Conservation (phyloP, 2,797 vertebrate species). For the Heterohyrax brucei region DNA sequence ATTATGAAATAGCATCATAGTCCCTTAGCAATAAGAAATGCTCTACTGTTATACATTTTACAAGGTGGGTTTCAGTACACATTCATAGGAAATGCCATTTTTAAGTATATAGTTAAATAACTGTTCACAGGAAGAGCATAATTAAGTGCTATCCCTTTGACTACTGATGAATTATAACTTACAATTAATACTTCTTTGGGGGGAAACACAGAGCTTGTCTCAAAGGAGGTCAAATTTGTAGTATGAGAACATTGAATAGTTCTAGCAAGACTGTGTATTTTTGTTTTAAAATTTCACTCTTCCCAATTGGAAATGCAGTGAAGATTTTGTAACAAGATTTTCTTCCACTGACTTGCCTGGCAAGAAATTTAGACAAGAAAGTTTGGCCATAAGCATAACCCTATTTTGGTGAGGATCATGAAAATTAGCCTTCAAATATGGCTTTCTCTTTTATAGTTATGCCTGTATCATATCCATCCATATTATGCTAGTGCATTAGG, state of each 20-base stretch:
- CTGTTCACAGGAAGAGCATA: conserved; percentile 80
- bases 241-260: conserved; percentile 80
- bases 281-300: conserved; percentile 78
- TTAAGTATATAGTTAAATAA: conserved; percentile 81
- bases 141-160: conserved; percentile 77
- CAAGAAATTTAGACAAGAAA: conserved; percentile 67
- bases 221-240: conserved; percentile 81
- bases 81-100: conserved; percentile 82
- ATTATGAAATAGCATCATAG: conserved; percentile 70
- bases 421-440: conserved; percentile 61
- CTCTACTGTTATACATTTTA: conserved; percentile 78
- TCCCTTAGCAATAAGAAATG: conserved; percentile 80
- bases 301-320: conserved; percentile 80
- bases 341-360: conserved; percentile 73
- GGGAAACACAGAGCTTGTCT: conserved; percentile 74
- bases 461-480: background rate
- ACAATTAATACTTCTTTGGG: conserved; percentile 83
- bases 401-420: conserved; percentile 40
- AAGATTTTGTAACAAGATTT: conserved; percentile 68
- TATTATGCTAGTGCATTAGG: conserved; percentile 11
- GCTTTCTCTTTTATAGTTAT: conserved; percentile 50
- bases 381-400: conserved; percentile 14
- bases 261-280: conserved; percentile 64
- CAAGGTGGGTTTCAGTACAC: conserved; percentile 82
- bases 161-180: conserved; percentile 76